These are phyloP conservation scores for Oceanites oceanicus DNA, from an alignment of 2,113 vertebrate species.

Conservation along the genomic window DNA sequence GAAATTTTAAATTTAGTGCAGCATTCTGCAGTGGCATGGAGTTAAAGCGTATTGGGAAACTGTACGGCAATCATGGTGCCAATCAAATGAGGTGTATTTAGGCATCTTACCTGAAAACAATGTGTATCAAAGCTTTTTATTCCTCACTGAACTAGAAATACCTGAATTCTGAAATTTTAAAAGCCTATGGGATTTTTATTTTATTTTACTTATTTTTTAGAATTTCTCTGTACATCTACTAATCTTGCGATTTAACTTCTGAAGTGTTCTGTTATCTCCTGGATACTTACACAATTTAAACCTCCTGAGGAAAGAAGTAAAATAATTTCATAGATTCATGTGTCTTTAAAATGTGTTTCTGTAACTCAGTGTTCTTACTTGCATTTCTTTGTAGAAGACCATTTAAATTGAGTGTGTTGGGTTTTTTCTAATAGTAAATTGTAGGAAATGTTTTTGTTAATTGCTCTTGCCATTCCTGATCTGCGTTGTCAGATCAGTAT, in stretches of 20 bases:
- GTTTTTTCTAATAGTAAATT: not conserved
- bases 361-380: not conserved
- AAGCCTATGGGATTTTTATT: not conserved
- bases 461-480: not conserved
- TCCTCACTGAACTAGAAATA: not conserved
- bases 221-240: not conserved
- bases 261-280: not conserved
- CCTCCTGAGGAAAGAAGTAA: not conserved
- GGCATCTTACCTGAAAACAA: not conserved
- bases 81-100: not conserved
- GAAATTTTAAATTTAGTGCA: not conserved
- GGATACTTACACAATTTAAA: not conserved
- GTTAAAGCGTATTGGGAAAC: not conserved
- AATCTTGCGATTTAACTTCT: not conserved
- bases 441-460: not conserved
- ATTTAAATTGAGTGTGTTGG: not conserved
- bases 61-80: not conserved
- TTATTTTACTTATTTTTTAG: not conserved
- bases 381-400: not conserved
- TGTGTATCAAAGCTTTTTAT: not conserved
- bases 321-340: not conserved
- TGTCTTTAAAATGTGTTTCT: not conserved
- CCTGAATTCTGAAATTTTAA: not conserved
- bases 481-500: not conserved
- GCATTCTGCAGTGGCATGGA: not conserved